Base-by-base conservation (phyloP, 2,113 vertebrate species). In the Cairina moschata region DNA sequence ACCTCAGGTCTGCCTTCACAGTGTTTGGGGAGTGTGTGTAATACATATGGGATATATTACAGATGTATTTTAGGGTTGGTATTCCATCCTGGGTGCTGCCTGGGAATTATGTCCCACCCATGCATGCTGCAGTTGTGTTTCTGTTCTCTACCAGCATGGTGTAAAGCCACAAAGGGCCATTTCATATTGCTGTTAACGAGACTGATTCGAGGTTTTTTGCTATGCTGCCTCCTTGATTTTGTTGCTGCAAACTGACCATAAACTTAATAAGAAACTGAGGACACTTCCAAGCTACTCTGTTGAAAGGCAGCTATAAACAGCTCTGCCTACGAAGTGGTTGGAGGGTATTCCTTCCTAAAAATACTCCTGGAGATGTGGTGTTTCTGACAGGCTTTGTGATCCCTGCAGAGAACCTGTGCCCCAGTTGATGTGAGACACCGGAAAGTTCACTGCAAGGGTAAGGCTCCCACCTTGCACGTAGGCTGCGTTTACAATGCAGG, bases 341-440 rank as follows among this genome's bases (percentile, higher is more conserved):
- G 36, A 68, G 31, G 29, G 8, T 62, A 40, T 80, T 75, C 26
- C 74, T 60, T 75, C 59, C 42, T 69, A 28, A 69, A 82, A 69
- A 42, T n/a, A 34, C 79, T 69, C 8, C 44, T 78, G 4, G 75
- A 69, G 34, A 32, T 42, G 44, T 10, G 26, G 20, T 55, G 28
- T 48, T 88, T 63, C 83, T 78, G 9, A 42, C 87, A n/a, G 9
- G 34, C 23, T 40, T 26, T 12, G 15, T 36, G 71, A 63, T 44
- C 13, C 26, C 32, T 0, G 0, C 36, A 44, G n/a, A 36, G 66
- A 17, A 25, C 2, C 2, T 50, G 34, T 71, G 18, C 31, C 48
- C 9, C 16, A 15, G n/a, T 4, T 88, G 28, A 71, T 17, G 18
- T 13, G 17, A 90, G 40, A 34, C n/a, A 21, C 42, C 55, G 59